phyloP scores from a whole-genome alignment of 2,113 vertebrate species.

The Melanocharis versteri region DNA sequence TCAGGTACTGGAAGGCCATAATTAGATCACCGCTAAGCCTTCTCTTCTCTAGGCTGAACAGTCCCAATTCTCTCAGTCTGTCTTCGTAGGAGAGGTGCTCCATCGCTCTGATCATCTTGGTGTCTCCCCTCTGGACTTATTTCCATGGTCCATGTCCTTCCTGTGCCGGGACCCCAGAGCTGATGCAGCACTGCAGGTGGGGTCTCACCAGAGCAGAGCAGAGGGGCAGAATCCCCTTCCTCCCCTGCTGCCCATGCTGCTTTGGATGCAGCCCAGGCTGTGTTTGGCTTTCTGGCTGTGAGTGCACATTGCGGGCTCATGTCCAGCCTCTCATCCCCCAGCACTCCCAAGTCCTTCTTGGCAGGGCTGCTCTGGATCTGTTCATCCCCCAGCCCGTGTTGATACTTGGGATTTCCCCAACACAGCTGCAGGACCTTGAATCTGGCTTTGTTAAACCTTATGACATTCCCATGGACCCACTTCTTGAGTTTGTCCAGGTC shows the following conservation, averaged over 20 bases:
- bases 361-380: neutral
- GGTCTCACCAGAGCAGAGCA: neutral
- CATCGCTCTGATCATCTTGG: neutral
- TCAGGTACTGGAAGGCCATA: neutral
- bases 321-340: neutral
- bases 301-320: rapidly evolving
- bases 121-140: neutral
- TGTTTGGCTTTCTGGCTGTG: rapidly evolving
- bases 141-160: neutral
- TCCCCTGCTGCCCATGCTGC: rapidly evolving
- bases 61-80: neutral
- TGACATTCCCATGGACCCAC: neutral
- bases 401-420: neutral
- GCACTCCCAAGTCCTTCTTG: rapidly evolving
- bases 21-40: neutral
- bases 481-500: neutral
- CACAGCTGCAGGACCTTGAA: neutral
- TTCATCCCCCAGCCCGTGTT: neutral
- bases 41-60: neutral
- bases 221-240: neutral
- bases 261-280: neutral
- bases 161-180: neutral
- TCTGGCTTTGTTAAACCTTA: neutral
- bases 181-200: neutral
- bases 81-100: neutral